These are phyloP conservation scores for Hylyphantes graminicola DNA, from an alignment of 1,140 invertebrate genomes.

Conservation along the genomic window DNA sequence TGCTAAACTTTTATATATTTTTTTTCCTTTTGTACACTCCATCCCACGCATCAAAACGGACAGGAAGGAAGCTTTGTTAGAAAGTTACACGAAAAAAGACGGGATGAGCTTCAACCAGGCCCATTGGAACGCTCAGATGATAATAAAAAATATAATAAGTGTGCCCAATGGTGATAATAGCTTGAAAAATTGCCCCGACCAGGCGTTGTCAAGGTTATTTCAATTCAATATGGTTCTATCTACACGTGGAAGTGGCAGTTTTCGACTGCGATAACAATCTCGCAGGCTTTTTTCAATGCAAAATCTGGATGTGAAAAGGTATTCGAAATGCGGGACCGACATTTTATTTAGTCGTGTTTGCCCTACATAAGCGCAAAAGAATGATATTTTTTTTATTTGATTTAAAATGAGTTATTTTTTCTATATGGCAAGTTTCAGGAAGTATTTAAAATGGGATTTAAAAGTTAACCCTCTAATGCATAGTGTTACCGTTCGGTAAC, in stretches of 20 bases:
- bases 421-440: too few relatives aligned
- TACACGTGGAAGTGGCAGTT: not conserved
- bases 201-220: conserved; percentile 49
- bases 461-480: too few relatives aligned
- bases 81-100: not conserved
- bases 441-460: too few relatives aligned
- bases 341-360: not conserved
- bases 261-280: conserved; percentile 19
- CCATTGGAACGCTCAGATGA: conserved; percentile 12
- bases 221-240: not conserved
- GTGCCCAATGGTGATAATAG: conserved; percentile 31
- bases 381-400: not conserved
- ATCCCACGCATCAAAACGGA: conserved; percentile 25
- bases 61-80: conserved; percentile 35
- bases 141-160: not conserved
- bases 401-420: not conserved
- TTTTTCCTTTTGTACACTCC: not conserved
- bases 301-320: not conserved
- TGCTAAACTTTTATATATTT: too few relatives aligned
- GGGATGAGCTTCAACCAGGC: not conserved
- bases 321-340: not conserved
- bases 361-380: not conserved
- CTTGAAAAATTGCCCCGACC: conserved; percentile 10
- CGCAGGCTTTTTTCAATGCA: not conserved
- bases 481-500: too few relatives aligned